phyloP scores from a whole-genome alignment of 2,797 vertebrate genomes.

The Crenuchus spilurus region DNA sequence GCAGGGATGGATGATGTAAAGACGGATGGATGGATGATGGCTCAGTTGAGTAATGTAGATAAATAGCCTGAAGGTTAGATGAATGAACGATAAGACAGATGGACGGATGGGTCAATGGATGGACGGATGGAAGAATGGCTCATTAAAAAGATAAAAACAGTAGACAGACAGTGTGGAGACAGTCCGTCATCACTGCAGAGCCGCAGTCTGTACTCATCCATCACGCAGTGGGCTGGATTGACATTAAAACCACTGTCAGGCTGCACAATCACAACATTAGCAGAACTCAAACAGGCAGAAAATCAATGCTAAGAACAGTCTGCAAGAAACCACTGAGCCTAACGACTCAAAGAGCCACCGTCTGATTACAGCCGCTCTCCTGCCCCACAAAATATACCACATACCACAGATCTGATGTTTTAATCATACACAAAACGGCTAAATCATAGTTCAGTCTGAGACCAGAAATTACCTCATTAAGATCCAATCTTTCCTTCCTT shows the following conservation, averaged over 20 bases:
- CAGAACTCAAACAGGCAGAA: background rate
- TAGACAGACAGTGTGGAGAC: background rate
- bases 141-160: background rate
- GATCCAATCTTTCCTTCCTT: no score
- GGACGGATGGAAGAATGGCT: background rate
- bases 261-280: conserved; percentile 37
- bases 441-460: no score
- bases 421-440: conserved; percentile 36
- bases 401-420: background rate
- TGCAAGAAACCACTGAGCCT: background rate
- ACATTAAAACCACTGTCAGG: no score
- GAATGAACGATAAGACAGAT: no score
- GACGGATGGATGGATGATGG: background rate
- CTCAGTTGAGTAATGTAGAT: no score
- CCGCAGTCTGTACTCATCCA: no score
- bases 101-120: background rate
- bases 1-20: background rate
- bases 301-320: background rate
- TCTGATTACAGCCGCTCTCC: no score
- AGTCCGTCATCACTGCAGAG: no score
- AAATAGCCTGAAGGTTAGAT: background rate
- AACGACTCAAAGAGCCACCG: background rate
- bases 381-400: background rate
- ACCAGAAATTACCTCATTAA: no score
- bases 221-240: no score